A percentile compares a stretch with the other conserved stretches of the same genome.
Conservation (phyloP, 2,797 vertebrate species). For the Thripadectes ignobilis region DNA sequence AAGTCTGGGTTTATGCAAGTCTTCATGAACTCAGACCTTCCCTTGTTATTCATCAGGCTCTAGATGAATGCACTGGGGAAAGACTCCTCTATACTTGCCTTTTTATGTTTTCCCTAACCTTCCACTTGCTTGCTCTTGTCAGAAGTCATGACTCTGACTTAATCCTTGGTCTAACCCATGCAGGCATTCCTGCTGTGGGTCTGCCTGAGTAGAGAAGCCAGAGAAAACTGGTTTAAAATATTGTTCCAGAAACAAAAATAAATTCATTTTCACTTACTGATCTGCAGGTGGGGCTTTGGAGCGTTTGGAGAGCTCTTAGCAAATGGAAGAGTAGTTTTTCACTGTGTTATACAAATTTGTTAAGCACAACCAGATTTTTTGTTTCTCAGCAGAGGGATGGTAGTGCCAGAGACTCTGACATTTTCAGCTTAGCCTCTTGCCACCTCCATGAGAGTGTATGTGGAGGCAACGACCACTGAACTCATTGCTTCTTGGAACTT, state of each 20-base stretch:
- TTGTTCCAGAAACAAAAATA: neutral
- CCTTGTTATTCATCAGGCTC: neutral
- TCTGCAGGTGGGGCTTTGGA: neutral
- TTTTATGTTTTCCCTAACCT: neutral
- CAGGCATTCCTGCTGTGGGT: neutral
- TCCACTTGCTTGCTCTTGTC: neutral
- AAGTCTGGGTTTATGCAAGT: neutral
- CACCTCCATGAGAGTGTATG: fast-evolving
- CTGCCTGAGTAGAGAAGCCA: neutral
- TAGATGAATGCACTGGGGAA: neutral
- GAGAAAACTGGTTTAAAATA: neutral
- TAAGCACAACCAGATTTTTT: neutral
- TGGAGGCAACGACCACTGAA: neutral
- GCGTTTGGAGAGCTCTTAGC: neutral
- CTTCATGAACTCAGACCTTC: neutral
- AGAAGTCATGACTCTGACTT: neutral
- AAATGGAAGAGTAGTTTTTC: neutral
- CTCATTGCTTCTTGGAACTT: neutral
- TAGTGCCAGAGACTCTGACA: neutral
- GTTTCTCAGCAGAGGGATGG: neutral
- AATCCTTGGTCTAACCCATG: neutral
- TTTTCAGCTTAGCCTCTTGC: neutral
- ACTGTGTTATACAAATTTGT: neutral
- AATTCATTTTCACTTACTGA: neutral
- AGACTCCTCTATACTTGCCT: neutral